A percentile compares a stretch with the other conserved stretches of the same genome.
phyloP scores from a whole-genome alignment of 1,140 invertebrate genomes.

The Drosophila ficusphila region DNA sequence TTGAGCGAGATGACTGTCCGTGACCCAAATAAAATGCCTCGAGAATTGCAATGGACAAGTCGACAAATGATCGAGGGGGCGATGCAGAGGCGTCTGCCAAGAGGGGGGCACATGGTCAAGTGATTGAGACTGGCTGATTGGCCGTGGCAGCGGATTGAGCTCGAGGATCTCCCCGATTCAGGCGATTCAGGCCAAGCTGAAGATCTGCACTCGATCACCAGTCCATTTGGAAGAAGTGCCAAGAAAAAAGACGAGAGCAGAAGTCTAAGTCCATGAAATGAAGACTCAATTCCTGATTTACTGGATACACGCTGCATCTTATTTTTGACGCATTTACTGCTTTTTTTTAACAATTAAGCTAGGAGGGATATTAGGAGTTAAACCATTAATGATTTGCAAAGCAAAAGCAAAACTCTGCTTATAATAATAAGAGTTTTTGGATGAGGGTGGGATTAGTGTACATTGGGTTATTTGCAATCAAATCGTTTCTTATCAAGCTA shows the following conservation, averaged over 20 bases:
- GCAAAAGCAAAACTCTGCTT: no score
- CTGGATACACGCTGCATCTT: background rate
- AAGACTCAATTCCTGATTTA: slow-evolving; percentile 15
- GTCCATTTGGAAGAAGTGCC: background rate
- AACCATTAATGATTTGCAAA: no score
- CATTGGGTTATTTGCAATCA: no score
- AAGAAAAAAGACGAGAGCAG: background rate
- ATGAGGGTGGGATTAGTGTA: no score
- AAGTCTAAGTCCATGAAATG: background rate
- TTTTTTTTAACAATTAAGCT: no score
- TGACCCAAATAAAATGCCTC: slow-evolving; percentile 76
- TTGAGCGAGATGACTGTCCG: slow-evolving; percentile 67
- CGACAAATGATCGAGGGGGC: slow-evolving; percentile 1
- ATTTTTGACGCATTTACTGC: no score
- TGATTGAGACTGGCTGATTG: slow-evolving; percentile 33
- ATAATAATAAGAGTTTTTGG: no score
- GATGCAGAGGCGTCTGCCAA: background rate
- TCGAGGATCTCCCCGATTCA: slow-evolving; percentile 26
- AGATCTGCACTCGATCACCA: slow-evolving; percentile 30
- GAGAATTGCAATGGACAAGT: slow-evolving; percentile 56
- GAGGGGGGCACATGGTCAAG: slow-evolving; percentile 14
- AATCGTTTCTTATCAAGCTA: no score
- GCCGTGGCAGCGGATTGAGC: slow-evolving; percentile 12
- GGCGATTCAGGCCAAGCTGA: slow-evolving; percentile 35
- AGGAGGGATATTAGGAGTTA: no score